Conservation (phyloP, 2,797 vertebrate genomes). For the Catharus ustulatus region DNA sequence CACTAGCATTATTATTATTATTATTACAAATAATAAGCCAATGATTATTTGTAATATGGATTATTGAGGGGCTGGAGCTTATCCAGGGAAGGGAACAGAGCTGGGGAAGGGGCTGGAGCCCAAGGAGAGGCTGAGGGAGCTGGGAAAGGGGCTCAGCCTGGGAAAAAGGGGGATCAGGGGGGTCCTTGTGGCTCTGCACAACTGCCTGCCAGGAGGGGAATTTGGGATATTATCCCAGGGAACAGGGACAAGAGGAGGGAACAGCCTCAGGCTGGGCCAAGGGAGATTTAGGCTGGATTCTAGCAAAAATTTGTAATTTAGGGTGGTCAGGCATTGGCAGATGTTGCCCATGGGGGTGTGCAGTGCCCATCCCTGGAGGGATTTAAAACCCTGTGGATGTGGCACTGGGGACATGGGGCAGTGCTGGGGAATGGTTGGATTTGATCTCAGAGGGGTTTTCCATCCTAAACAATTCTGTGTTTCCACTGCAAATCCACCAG, state of each 20-base stretch:
- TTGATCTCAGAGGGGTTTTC: neutral
- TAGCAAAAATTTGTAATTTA: neutral
- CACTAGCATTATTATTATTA: too few species aligned
- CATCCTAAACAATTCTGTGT: neutral
- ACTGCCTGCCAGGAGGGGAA: neutral
- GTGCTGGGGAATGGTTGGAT: neutral
- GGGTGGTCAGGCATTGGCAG: too few species aligned
- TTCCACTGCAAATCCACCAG: neutral
- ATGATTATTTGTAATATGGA: neutral
- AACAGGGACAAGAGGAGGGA: neutral
- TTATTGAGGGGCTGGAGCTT: neutral
- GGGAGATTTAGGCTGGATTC: rapidly evolving
- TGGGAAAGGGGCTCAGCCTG: neutral
- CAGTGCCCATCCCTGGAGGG: neutral
- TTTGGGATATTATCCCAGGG: neutral
- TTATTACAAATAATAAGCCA: neutral
- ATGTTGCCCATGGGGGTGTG: neutral
- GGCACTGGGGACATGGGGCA: neutral
- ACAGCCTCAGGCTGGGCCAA: neutral
- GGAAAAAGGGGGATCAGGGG: neutral
- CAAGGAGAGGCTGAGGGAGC: neutral
- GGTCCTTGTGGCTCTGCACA: neutral
- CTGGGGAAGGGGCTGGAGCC: neutral
- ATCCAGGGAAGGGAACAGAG: neutral
- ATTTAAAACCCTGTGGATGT: neutral